Percentiles rank a stretch among this genome's conserved stretches.
Evolutionary conservation across 2,113 vertebrate genomes (phyloP).

Genomic region (Poicephalus meyeri): DNA sequence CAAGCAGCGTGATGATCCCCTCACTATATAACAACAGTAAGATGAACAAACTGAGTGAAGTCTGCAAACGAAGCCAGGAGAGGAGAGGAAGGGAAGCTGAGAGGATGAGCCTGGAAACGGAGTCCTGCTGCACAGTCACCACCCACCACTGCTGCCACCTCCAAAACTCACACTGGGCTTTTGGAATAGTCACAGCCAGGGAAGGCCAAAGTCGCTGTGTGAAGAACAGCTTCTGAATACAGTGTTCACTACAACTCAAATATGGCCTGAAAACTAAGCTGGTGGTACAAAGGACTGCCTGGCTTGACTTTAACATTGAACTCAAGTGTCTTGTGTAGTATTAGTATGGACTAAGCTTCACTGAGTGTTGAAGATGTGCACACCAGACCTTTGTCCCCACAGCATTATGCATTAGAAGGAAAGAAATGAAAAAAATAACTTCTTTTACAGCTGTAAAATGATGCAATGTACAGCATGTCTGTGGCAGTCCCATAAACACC

Average conservation of each 20-base stretch:
- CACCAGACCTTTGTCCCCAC: not conserved
- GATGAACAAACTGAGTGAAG: not conserved
- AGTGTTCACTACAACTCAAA: not conserved
- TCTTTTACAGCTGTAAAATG: not conserved
- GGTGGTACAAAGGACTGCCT: not conserved
- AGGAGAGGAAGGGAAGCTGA: not conserved
- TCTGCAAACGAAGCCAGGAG: not conserved
- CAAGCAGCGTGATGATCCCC: not conserved
- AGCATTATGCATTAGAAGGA: not conserved
- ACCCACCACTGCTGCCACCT: not conserved
- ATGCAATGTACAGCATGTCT: not conserved
- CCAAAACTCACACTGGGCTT: not conserved
- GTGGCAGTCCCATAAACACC: not conserved
- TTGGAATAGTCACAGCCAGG: not conserved
- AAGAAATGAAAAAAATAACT: not conserved
- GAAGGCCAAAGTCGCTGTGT: not conserved
- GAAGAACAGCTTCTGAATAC: not conserved
- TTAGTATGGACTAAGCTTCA: not conserved
- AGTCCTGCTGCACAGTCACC: not conserved
- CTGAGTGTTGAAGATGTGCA: not conserved
- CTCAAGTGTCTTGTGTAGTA: not conserved
- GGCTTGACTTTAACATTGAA: not conserved
- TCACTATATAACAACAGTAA: rapidly evolving
- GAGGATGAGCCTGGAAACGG: not conserved
- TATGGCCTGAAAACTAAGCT: not conserved